A percentile compares a stretch with the other conserved stretches of the same genome.
Evolutionary conservation across 1,140 invertebrate species (phyloP).

Genomic region (Neelides sp.): DNA sequence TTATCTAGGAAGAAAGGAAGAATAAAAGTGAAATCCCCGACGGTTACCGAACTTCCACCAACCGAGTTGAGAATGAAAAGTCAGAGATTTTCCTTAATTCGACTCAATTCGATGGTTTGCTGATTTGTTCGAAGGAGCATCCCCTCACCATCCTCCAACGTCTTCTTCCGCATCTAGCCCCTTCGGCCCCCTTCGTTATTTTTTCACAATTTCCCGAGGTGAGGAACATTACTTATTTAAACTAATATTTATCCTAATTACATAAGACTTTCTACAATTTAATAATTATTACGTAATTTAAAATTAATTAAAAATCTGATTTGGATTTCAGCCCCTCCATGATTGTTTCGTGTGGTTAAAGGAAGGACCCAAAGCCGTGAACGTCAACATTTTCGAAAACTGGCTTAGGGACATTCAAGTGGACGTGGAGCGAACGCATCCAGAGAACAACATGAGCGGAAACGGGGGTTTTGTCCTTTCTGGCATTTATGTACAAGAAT

Average conservation of each 20-base stretch:
- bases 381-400: constrained; percentile 64
- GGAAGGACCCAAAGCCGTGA: constrained; percentile 49
- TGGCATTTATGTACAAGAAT: constrained; percentile 38
- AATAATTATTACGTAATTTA: constrained; percentile 4
- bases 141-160: constrained; percentile 60
- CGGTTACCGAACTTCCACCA: constrained; percentile 5
- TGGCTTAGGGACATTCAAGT: constrained; percentile 85
- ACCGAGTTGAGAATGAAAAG: constrained; percentile 26
- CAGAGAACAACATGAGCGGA: constrained; percentile 61
- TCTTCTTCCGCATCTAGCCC: constrained; percentile 59
- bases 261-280: background rate
- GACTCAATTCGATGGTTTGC: constrained; percentile 58
- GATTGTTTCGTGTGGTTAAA: constrained; percentile 67
- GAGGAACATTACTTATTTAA: background rate
- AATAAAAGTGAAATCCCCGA: background rate
- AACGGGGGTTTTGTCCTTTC: constrained; percentile 60
- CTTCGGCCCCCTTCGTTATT: constrained; percentile 69
- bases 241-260: constrained; percentile 1
- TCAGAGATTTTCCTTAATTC: constrained; percentile 27
- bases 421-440: constrained; percentile 67
- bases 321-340: constrained; percentile 46
- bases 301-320: constrained; percentile 1
- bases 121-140: constrained; percentile 66
- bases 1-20: background rate
- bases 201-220: constrained; percentile 61